Evolutionary conservation across 2,888 invertebrate genomes (phyloP).

Genomic region (Noctua comes): DNA sequence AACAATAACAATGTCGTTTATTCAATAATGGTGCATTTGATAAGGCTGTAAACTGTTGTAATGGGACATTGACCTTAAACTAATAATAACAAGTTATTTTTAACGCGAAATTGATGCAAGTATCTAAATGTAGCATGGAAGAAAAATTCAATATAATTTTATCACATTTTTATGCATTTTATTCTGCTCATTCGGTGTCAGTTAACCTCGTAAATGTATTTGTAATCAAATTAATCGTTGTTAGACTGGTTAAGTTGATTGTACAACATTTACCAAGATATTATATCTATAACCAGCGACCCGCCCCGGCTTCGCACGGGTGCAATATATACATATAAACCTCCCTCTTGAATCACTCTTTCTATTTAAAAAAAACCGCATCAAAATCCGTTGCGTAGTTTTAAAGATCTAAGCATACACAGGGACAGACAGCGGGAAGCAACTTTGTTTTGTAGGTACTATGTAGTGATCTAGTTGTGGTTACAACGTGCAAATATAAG

Average conservation of each 20-base stretch:
- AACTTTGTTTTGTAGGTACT: too few species aligned
- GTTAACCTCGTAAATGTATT: not conserved
- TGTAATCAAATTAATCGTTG: not conserved
- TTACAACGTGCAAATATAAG: too few species aligned
- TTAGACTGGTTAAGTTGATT: not conserved
- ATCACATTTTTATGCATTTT: not conserved
- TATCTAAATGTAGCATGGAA: not conserved
- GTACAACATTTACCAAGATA: too few species aligned
- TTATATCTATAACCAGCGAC: too few species aligned
- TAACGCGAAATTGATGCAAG: not conserved
- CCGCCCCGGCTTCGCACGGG: too few species aligned
- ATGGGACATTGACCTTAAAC: constrained; percentile 40
- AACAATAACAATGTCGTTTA: constrained; percentile 42
- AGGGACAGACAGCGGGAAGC: too few species aligned
- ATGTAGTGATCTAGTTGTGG: too few species aligned
- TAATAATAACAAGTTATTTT: constrained; percentile 35
- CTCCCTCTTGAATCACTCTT: too few species aligned
- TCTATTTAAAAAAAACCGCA: too few species aligned
- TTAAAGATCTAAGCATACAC: too few species aligned
- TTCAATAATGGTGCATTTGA: constrained; percentile 39
- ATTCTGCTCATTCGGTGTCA: not conserved
- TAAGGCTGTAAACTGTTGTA: constrained; percentile 24
- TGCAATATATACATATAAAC: too few species aligned
- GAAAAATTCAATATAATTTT: not conserved
- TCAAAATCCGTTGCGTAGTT: too few species aligned